phyloP scores from a whole-genome alignment of 2,797 vertebrate species.

The Mormyrus hasselquistii region DNA sequence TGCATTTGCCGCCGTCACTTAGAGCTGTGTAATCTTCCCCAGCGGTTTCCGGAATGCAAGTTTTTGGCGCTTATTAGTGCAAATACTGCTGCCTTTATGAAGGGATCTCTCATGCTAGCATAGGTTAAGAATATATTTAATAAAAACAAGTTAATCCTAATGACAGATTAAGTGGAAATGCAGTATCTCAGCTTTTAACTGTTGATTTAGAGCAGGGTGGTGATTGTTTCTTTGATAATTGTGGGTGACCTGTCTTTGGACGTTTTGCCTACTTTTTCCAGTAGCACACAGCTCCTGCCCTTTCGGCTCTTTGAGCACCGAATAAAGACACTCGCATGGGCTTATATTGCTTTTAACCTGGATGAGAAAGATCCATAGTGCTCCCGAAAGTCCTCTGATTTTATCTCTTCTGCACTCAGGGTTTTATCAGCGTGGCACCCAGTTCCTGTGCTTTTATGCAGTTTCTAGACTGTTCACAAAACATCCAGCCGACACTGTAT shows the following conservation, averaged over 20 bases:
- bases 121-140: neutral
- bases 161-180: constrained; percentile 32
- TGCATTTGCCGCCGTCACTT: neutral
- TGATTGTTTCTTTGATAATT: neutral
- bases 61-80: neutral
- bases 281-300: neutral
- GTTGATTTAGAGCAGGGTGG: constrained; percentile 31
- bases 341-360: neutral
- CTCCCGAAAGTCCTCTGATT: neutral
- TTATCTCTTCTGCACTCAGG: neutral
- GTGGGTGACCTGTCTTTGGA: neutral
- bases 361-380: neutral
- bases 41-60: neutral
- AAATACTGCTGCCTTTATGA: neutral
- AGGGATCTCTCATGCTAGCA: neutral
- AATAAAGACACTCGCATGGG: constrained; percentile 29
- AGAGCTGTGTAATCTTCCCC: neutral
- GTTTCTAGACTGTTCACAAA: neutral
- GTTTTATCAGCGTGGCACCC: neutral
- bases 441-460: neutral
- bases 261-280: neutral
- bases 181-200: constrained; percentile 40
- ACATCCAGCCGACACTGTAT: neutral
- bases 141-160: constrained; percentile 47
- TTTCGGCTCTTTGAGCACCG: constrained; percentile 26